Evolutionary conservation across 2,797 vertebrate species (phyloP).

Genomic region (Pterois miles): DNA sequence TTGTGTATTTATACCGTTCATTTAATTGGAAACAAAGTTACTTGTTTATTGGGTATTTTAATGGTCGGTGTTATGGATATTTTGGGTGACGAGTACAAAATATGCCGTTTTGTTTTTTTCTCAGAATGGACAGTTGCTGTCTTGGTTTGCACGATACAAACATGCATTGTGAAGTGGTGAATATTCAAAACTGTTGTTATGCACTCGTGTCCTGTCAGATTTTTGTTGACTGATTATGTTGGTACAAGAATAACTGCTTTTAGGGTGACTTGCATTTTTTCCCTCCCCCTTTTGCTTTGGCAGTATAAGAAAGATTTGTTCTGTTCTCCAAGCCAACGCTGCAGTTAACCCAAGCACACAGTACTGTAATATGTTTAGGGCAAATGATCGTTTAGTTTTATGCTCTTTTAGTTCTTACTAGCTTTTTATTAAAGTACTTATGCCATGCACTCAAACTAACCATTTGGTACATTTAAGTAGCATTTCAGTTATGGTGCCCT

Average conservation of each 20-base stretch:
- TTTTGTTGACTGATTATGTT: conserved; percentile 48
- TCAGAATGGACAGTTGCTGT: conserved; percentile 49
- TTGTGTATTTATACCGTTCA: conserved; percentile 61
- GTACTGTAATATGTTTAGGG: conserved; percentile 49
- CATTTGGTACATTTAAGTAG: conserved; percentile 34
- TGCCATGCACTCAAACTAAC: conserved; percentile 19
- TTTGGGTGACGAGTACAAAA: conserved; percentile 44
- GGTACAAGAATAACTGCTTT: conserved; percentile 47
- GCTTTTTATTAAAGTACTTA: conserved; percentile 30
- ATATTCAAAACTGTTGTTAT: conserved; percentile 56
- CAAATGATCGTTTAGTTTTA: conserved; percentile 9
- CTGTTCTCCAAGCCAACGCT: conserved; percentile 43
- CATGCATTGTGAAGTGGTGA: conserved; percentile 63
- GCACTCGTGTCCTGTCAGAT: conserved; percentile 61
- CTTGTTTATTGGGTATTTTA: conserved; percentile 65
- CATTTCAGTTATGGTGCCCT: conserved; percentile 43
- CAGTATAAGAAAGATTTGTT: conserved; percentile 37
- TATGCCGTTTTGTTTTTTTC: conserved; percentile 41
- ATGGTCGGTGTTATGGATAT: conserved; percentile 64
- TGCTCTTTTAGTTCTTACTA: conserved; percentile 8
- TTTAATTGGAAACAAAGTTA: conserved; percentile 50
- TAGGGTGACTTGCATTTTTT: conserved; percentile 2
- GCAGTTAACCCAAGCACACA: conserved; percentile 64
- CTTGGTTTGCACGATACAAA: conserved; percentile 70
- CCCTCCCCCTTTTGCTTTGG: conserved; percentile 6